These are phyloP conservation scores for Mellivora capensis DNA, from an alignment of 2,113 vertebrate species.

Conservation along the genomic window DNA sequence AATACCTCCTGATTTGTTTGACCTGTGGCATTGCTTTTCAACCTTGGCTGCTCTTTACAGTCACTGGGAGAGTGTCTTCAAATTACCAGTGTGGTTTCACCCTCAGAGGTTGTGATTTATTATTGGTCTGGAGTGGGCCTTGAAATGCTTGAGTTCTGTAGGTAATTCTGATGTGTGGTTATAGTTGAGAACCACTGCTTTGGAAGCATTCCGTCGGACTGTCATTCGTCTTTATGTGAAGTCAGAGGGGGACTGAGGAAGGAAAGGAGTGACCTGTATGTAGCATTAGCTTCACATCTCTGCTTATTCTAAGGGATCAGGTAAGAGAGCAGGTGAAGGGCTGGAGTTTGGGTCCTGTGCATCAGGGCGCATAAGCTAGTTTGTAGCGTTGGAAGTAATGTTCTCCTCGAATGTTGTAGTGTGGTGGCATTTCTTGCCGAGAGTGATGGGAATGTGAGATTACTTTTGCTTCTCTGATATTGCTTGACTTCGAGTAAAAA, in stretches of 20 bases:
- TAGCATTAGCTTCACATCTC: neutral
- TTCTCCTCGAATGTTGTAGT: neutral
- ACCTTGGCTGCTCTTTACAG: neutral
- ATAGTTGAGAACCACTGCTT: neutral
- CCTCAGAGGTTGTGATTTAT: neutral
- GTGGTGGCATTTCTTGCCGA: neutral
- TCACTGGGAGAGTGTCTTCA: neutral
- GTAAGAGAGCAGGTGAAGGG: neutral
- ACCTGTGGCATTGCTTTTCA: neutral
- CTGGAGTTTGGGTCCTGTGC: neutral
- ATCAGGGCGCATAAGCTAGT: no score
- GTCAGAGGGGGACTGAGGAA: neutral
- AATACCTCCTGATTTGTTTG: neutral
- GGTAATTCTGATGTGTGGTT: neutral
- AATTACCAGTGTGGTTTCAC: neutral
- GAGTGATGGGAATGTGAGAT: neutral
- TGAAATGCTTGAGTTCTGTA: neutral
- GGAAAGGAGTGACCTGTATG: neutral
- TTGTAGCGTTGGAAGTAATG: neutral
- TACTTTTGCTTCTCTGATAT: constrained; percentile 1
- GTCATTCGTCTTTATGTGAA: neutral
- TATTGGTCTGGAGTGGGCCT: neutral
- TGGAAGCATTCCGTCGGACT: neutral
- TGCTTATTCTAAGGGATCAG: neutral
- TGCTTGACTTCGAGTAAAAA: constrained; percentile 8